These are phyloP conservation scores for Kobus ellipsiprymnus DNA, from an alignment of 2,113 vertebrate genomes.

Conservation along the genomic window DNA sequence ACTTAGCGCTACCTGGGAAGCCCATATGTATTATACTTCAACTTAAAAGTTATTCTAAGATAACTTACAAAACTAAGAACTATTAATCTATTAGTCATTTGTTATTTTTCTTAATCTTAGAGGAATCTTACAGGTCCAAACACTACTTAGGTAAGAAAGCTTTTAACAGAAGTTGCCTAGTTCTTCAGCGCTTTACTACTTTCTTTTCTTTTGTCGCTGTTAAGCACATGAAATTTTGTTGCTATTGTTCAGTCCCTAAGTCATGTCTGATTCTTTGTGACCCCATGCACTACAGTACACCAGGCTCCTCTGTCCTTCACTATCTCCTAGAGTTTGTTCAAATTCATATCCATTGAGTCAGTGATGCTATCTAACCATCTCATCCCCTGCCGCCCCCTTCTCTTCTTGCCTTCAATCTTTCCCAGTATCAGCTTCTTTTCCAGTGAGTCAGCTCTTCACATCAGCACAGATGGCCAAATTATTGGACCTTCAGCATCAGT, in stretches of 20 bases:
- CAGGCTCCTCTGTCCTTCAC: neutral
- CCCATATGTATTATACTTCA: neutral
- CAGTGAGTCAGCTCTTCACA: neutral
- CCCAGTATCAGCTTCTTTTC: neutral
- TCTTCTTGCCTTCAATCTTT: neutral
- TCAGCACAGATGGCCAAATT: neutral
- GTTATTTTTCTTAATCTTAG: neutral
- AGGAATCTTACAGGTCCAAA: neutral
- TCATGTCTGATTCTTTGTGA: neutral
- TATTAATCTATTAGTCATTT: neutral
- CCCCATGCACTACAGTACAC: neutral
- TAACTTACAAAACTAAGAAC: neutral
- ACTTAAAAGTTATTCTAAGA: neutral
- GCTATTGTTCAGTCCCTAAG: neutral
- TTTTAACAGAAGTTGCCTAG: neutral
- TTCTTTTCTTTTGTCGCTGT: neutral
- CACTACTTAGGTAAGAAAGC: neutral
- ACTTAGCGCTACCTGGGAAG: neutral
- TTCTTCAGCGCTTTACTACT: neutral
- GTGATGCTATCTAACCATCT: neutral
- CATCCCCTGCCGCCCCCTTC: neutral
- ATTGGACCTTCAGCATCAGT: neutral
- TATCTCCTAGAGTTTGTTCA: neutral
- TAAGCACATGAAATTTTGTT: neutral
- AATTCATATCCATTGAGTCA: neutral